Percentiles rank a stretch among this genome's conserved stretches.
These are phyloP conservation scores for Caenorhabditis parvicauda DNA, from an alignment of 2,888 invertebrate genomes.

Conservation along the genomic window DNA sequence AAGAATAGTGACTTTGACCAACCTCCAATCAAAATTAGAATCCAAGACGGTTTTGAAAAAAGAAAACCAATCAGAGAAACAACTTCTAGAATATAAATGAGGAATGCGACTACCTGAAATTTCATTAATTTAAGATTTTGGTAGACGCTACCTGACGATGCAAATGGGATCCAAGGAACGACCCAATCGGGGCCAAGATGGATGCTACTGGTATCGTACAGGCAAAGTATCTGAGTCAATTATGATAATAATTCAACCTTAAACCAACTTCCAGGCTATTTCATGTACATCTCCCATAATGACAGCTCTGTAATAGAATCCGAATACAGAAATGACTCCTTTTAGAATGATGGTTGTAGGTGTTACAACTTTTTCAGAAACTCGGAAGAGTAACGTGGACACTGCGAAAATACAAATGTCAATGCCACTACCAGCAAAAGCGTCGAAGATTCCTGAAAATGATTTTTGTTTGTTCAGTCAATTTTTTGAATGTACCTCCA, in stretches of 20 bases:
- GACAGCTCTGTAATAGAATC: slow-evolving; percentile 51
- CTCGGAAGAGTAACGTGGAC: slow-evolving; percentile 50
- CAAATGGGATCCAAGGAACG: slow-evolving; percentile 52
- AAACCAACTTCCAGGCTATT: slow-evolving; percentile 39
- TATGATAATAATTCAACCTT: too few relatives aligned
- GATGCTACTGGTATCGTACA: slow-evolving; percentile 36
- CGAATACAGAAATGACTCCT: slow-evolving; percentile 47
- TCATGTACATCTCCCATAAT: slow-evolving; percentile 41
- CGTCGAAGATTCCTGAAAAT: slow-evolving; percentile 54
- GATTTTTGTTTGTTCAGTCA: too few relatives aligned
- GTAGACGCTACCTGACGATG: slow-evolving; percentile 40
- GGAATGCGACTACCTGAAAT: slow-evolving; percentile 39
- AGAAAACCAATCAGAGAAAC: slow-evolving; percentile 44
- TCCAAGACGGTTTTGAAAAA: slow-evolving; percentile 35
- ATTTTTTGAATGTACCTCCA: slow-evolving; percentile 39
- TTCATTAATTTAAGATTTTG: not conserved
- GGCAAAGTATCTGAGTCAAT: slow-evolving; percentile 19
- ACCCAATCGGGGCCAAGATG: slow-evolving; percentile 45
- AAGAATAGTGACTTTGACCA: too few relatives aligned
- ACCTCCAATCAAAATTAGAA: slow-evolving; percentile 16
- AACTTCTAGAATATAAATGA: slow-evolving; percentile 46
- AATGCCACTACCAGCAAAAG: slow-evolving; percentile 61
- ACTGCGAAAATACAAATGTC: slow-evolving; percentile 60
- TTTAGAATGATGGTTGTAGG: slow-evolving; percentile 60
- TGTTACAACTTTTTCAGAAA: slow-evolving; percentile 60